These are phyloP conservation scores for Morpho achilles DNA, from an alignment of 2,888 invertebrate species.

Conservation along the genomic window DNA sequence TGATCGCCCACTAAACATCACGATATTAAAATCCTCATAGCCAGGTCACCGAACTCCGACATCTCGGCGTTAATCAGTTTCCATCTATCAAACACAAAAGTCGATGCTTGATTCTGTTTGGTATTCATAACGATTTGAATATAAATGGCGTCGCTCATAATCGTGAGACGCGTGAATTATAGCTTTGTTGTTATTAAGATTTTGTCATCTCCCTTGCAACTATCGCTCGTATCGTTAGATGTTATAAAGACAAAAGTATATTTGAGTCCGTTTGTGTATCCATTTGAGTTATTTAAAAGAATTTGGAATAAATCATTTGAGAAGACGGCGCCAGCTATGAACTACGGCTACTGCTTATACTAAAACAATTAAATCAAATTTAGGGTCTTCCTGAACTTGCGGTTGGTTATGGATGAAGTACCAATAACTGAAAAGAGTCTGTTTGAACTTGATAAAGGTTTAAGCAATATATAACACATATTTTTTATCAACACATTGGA, in stretches of 20 bases:
- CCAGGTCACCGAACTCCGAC: constrained; percentile 25
- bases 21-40: constrained; percentile 4
- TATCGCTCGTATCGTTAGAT: constrained; percentile 1
- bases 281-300: neutral
- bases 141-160: constrained; percentile 28
- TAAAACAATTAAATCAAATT: neutral
- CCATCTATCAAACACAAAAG: constrained; percentile 25
- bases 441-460: too few relatives aligned
- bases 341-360: too few relatives aligned
- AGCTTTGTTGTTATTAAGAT: constrained; percentile 13
- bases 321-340: too few relatives aligned
- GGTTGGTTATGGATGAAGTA: too few relatives aligned
- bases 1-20: constrained; percentile 2
- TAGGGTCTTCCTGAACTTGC: too few relatives aligned
- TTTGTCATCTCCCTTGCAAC: constrained; percentile 1
- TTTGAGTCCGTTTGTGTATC: neutral
- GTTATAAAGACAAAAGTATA: neutral
- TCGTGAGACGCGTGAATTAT: constrained; percentile 21
- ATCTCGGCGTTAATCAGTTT: constrained; percentile 16
- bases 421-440: too few relatives aligned
- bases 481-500: too few relatives aligned
- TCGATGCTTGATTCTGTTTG: constrained; percentile 17
- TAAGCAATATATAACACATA: too few relatives aligned
- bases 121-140: constrained; percentile 30
- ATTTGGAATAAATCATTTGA: too few relatives aligned